Evolutionary conservation across 2,113 vertebrate genomes (phyloP).

Genomic region (Gymnorhina tibicen): DNA sequence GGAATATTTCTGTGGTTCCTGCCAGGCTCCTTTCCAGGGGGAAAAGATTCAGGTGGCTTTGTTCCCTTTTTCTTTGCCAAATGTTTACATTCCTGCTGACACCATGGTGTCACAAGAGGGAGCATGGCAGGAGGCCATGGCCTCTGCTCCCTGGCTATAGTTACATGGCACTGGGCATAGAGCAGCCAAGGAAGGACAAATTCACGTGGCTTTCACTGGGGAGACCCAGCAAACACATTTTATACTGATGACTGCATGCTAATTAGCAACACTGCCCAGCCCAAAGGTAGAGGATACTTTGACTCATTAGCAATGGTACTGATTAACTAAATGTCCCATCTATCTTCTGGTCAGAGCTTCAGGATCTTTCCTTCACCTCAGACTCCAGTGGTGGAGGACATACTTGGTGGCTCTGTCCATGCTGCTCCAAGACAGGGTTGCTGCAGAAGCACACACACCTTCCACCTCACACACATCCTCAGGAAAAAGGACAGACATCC

Average conservation of each 20-base stretch:
- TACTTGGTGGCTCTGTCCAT: not conserved
- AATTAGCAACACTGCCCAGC: not conserved
- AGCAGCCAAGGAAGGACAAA: not conserved
- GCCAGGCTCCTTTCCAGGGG: conserved; percentile 36
- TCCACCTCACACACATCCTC: not conserved
- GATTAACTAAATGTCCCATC: not conserved
- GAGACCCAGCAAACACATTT: not conserved
- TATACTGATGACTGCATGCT: not conserved
- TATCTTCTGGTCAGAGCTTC: not conserved
- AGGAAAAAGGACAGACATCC: not conserved
- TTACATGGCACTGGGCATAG: not conserved
- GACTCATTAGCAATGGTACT: not conserved
- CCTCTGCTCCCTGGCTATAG: not conserved
- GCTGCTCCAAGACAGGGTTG: not conserved
- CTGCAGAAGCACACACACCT: not conserved
- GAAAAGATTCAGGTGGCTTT: conserved; percentile 50
- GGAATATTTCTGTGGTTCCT: conserved; percentile 49
- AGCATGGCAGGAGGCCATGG: not conserved
- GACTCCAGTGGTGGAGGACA: not conserved
- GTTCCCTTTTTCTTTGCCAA: conserved; percentile 34
- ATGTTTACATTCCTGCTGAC: conserved; percentile 8
- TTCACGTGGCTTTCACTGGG: not conserved
- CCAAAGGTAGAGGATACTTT: not conserved
- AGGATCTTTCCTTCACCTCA: not conserved
- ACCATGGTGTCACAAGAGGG: not conserved